Evolutionary conservation across 2,797 vertebrate genomes (phyloP), one percentile per base, ranked within the genome.

Genomic region (Coreius guichenoti): DNA sequence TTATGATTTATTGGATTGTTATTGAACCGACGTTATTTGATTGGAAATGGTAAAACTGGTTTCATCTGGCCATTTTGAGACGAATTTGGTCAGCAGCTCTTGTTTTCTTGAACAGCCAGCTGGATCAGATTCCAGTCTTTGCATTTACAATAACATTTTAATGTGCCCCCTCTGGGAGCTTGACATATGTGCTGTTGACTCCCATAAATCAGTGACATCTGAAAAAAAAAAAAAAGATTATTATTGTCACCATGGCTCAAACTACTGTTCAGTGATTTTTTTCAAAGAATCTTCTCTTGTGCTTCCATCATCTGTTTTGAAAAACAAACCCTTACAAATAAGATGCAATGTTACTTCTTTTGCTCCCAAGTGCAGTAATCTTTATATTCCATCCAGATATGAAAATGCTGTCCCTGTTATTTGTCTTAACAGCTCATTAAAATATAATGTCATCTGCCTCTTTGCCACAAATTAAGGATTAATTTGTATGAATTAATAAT

Each of bases 171-270:
- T 51, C 43, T 65, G 61, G 26, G 47, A 84, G 2, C 33, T 26
- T 72, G 80, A 70, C 80, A 84, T 29, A 45, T 79, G 65, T 68
- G 51, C 17, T 84, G 83, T 61, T 84, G 51, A 31, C 63, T 54
- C 11, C 5, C 47, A 77, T 77, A 43, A 77, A 76, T 31, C 36
- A 58, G 47, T 45, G 63, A 33, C 26, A 58, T 61, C 26, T 84
- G 33, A 45, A 45, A 69, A 16, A 43, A 43, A 2, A 9, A 39
- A 31, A 69, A 23, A 47, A 43, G 47, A 45, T 77, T 70, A 67
- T 58, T 31, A 61, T 70, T 58, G 36, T 47, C 13, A 19, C 6
- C 65, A 58, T 70, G 65, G 26, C 67, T 47, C 19, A 49, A 58
- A 45, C n/a, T 23, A 43, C 39, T 70, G 19, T 19, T 26, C 29